Evolutionary conservation across 37 sponge, comb jelly and placozoan genomes (phyloP).

Genomic region (Petrosia ficiformis): DNA sequence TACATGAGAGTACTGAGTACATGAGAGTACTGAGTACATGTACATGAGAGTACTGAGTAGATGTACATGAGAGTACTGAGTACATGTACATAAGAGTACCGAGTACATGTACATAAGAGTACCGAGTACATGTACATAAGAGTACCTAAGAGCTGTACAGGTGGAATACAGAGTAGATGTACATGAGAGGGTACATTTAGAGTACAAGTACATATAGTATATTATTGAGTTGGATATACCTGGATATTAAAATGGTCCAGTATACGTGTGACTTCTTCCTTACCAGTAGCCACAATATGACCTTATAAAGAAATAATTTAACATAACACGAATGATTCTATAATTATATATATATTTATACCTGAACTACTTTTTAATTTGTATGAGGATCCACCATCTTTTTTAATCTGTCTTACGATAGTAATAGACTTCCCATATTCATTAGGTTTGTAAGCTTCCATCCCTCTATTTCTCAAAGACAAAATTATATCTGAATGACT

Average conservation of each 20-base stretch:
- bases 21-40: too few relatives aligned
- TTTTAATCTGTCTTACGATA: conserved; percentile 62
- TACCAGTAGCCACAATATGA: conserved; percentile 69
- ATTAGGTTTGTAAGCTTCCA: conserved; percentile 66
- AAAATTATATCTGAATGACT: conserved; percentile 68
- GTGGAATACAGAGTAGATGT: too few relatives aligned
- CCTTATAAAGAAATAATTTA: conserved; percentile 14
- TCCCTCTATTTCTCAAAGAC: conserved; percentile 62
- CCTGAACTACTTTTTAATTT: conserved; percentile 62
- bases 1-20: too few relatives aligned
- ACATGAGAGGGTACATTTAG: too few relatives aligned
- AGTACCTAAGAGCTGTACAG: too few relatives aligned
- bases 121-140: too few relatives aligned
- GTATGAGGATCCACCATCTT: conserved; percentile 80
- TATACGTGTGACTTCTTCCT: conserved; percentile 81
- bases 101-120: too few relatives aligned
- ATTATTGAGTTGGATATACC: conserved; percentile 36
- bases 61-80: too few relatives aligned
- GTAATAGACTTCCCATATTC: conserved; percentile 71
- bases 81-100: too few relatives aligned
- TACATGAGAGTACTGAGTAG: too few relatives aligned
- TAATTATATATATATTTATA: neutral
- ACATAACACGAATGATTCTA: neutral
- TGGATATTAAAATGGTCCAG: conserved; percentile 93
- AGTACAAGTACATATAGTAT: too few relatives aligned